phyloP scores from a whole-genome alignment of 2,888 invertebrate genomes.

The Cremastinae sp. region DNA sequence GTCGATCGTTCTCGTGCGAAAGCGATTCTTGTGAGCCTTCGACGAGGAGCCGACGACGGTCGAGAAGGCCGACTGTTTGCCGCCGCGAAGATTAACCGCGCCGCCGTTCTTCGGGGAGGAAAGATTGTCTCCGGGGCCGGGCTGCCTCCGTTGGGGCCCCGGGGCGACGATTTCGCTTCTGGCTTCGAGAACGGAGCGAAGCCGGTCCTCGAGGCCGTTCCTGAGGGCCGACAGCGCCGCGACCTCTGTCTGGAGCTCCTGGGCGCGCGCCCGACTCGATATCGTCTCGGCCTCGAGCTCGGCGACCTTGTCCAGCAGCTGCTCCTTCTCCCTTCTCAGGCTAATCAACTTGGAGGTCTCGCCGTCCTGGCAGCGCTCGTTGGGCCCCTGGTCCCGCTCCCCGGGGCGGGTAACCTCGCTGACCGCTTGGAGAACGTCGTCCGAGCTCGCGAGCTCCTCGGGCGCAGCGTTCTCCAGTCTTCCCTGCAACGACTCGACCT shows the following conservation, averaged over 20 bases:
- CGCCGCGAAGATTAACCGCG: slow-evolving; percentile 68
- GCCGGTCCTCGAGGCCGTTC: slow-evolving; percentile 76
- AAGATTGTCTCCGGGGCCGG: slow-evolving; percentile 61
- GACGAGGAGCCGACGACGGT: slow-evolving; percentile 64
- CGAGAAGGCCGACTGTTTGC: slow-evolving; percentile 74
- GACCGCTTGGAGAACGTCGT: slow-evolving; percentile 78
- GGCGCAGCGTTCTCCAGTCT: slow-evolving; percentile 77
- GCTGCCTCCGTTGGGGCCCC: slow-evolving; percentile 72
- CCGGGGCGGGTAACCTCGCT: slow-evolving; percentile 68
- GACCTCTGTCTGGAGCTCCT: slow-evolving; percentile 85
- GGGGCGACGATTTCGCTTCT: slow-evolving; percentile 69
- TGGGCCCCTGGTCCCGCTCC: no score
- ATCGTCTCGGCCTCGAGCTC: slow-evolving; percentile 89
- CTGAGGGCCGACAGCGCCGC: slow-evolving; percentile 82
- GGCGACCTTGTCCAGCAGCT: slow-evolving; percentile 87
- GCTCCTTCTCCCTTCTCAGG: slow-evolving; percentile 88
- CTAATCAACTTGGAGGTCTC: slow-evolving; percentile 83
- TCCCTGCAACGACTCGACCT: slow-evolving; percentile 86
- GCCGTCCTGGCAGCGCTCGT: no score
- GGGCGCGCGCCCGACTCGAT: slow-evolving; percentile 85
- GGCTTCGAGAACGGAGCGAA: slow-evolving; percentile 72
- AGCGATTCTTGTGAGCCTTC: slow-evolving; percentile 76
- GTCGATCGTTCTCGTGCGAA: slow-evolving; percentile 79
- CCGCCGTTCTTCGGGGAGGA: slow-evolving; percentile 69
- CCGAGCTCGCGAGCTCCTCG: slow-evolving; percentile 75